Conservation (phyloP, 2,113 vertebrate species). For the Axis porcinus region DNA sequence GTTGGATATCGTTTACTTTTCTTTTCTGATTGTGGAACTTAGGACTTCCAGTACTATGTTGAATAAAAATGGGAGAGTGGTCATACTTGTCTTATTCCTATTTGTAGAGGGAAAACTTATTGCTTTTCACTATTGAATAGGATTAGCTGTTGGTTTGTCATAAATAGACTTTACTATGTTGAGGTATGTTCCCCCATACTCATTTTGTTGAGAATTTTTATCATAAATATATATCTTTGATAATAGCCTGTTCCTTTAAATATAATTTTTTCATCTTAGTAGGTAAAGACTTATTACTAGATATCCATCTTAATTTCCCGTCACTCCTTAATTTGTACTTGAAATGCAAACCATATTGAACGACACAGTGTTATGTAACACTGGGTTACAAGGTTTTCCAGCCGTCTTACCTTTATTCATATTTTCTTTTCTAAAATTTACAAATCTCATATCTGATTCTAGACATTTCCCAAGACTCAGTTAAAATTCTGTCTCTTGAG, state of each 20-base stretch:
- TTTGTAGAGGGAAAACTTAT: background rate
- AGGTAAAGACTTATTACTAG: background rate
- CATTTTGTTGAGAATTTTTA: background rate
- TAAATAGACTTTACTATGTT: background rate
- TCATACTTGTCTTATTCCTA: background rate
- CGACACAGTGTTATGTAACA: background rate
- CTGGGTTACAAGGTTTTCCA: background rate
- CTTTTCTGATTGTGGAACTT: background rate
- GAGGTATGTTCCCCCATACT: background rate
- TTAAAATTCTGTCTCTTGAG: background rate
- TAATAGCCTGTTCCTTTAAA: background rate
- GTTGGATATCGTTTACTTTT: background rate
- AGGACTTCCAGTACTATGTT: background rate
- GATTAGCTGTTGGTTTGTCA: background rate
- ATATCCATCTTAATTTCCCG: background rate
- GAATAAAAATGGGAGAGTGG: background rate
- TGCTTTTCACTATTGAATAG: background rate
- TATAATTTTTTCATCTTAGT: background rate
- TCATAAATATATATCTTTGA: background rate
- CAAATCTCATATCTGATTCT: background rate
- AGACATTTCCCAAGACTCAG: background rate
- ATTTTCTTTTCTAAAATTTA: background rate
- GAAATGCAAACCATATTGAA: background rate
- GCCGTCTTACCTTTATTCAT: background rate
- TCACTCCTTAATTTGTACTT: background rate